phyloP scores from a whole-genome alignment of 2,113 vertebrate genomes.

The Lepus americanus region DNA sequence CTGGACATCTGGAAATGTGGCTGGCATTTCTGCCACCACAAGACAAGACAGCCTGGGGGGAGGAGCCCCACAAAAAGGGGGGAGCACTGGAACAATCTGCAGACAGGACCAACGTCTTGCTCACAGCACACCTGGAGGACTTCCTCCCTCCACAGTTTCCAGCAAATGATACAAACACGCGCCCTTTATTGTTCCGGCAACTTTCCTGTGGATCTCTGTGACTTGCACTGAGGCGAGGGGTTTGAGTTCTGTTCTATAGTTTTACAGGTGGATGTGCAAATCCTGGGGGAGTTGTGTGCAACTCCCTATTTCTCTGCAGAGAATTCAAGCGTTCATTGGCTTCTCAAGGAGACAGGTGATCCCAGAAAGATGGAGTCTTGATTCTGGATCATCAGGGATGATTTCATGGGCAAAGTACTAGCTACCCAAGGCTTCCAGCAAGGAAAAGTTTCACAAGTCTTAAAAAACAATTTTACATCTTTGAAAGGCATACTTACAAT shows the following conservation, averaged over 20 bases:
- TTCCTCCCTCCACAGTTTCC: not conserved
- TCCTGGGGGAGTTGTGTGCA: too few relatives aligned
- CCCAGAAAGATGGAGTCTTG: too few relatives aligned
- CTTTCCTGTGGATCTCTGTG: not conserved
- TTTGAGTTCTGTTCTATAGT: too few relatives aligned
- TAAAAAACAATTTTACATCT: too few relatives aligned
- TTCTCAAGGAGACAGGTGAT: not conserved
- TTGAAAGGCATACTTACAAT: not conserved
- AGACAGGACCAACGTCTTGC: too few relatives aligned
- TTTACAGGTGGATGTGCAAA: not conserved
- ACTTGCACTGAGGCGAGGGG: not conserved
- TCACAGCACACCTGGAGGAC: not conserved
- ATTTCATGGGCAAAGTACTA: not conserved
- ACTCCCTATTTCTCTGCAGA: not conserved
- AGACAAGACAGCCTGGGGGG: not conserved
- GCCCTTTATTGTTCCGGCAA: not conserved
- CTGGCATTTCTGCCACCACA: not conserved
- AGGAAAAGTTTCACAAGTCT: not conserved
- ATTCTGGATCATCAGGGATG: not conserved
- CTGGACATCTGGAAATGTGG: not conserved
- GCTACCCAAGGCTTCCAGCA: not conserved
- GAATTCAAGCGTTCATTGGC: too few relatives aligned
- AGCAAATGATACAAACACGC: not conserved
- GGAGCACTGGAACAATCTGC: not conserved
- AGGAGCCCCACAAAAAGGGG: not conserved